Evolutionary conservation across 2,888 invertebrate species (phyloP).

Genomic region (Subacronicta megacephala): DNA sequence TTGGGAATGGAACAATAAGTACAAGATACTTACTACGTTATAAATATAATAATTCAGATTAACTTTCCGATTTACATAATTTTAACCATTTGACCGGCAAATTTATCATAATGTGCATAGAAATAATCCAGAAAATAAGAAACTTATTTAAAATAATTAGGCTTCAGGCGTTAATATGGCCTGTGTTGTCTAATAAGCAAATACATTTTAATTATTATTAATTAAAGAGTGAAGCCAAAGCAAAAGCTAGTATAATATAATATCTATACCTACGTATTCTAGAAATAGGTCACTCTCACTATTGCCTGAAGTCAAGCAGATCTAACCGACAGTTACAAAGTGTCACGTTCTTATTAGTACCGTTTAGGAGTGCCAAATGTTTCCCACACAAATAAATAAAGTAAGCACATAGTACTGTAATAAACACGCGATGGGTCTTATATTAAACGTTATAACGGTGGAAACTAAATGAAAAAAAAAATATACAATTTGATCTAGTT

Average conservation of each 20-base stretch:
- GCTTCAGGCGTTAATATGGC: too few species aligned
- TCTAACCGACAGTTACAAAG: constrained; percentile 14
- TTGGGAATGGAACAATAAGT: too few species aligned
- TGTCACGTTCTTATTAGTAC: constrained; percentile 35
- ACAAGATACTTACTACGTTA: constrained; percentile 1
- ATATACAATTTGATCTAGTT: background rate
- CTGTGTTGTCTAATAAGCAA: too few species aligned
- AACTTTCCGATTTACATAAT: background rate
- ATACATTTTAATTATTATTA: too few species aligned
- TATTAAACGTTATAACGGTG: background rate
- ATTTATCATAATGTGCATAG: background rate
- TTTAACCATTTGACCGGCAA: background rate
- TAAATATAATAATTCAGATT: constrained; percentile 24
- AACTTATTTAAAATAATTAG: background rate
- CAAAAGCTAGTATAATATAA: background rate
- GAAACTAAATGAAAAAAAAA: too few species aligned
- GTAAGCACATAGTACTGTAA: background rate
- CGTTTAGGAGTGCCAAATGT: constrained; percentile 21
- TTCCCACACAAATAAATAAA: constrained; percentile 9
- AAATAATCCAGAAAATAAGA: background rate
- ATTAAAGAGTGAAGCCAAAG: too few species aligned
- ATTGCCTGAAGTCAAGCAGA: constrained; percentile 3
- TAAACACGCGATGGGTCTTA: constrained; percentile 3
- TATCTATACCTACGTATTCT: background rate
- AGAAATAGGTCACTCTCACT: constrained; percentile 9